These are phyloP conservation scores for Timema podura DNA, from an alignment of 2,888 invertebrate species.

Conservation along the genomic window DNA sequence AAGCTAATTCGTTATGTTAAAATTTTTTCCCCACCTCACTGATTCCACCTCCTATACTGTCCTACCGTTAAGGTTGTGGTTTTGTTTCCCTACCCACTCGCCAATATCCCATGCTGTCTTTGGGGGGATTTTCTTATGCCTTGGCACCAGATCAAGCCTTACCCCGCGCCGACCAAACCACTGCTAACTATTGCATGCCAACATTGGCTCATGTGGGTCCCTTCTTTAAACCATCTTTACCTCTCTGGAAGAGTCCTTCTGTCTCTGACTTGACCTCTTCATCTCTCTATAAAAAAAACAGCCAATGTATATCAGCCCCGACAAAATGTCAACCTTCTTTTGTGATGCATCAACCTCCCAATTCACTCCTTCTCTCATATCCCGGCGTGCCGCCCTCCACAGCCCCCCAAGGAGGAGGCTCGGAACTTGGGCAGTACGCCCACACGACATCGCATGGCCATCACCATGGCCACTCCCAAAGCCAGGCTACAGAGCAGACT, in stretches of 20 bases:
- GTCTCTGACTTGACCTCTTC: slow-evolving; percentile 25
- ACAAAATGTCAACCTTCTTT: too few relatives aligned
- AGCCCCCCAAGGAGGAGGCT: slow-evolving; percentile 40
- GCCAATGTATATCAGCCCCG: slow-evolving; percentile 3
- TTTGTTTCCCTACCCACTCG: too few relatives aligned
- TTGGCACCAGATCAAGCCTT: too few relatives aligned
- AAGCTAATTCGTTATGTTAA: slow-evolving; percentile 24
- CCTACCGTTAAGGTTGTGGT: slow-evolving; percentile 28
- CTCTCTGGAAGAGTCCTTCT: slow-evolving; percentile 30
- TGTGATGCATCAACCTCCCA: slow-evolving; percentile 22
- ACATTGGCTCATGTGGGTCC: too few relatives aligned
- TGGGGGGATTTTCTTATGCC: too few relatives aligned
- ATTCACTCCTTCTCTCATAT: slow-evolving; percentile 27
- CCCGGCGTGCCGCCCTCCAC: slow-evolving; percentile 24
- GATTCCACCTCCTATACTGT: slow-evolving; percentile 18
- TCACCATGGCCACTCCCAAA: slow-evolving; percentile 19
- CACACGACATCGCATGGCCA: slow-evolving; percentile 22
- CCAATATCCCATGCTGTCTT: too few relatives aligned
- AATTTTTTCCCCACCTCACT: slow-evolving; percentile 19
- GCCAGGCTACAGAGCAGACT: neutral
- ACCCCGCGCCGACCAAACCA: too few relatives aligned
- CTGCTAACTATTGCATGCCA: too few relatives aligned
- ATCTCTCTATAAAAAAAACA: neutral
- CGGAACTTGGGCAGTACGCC: slow-evolving; percentile 29
- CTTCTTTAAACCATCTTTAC: slow-evolving; percentile 4